Conservation (phyloP, 2,888 invertebrate genomes). For the Eristalinus aeneus region DNA sequence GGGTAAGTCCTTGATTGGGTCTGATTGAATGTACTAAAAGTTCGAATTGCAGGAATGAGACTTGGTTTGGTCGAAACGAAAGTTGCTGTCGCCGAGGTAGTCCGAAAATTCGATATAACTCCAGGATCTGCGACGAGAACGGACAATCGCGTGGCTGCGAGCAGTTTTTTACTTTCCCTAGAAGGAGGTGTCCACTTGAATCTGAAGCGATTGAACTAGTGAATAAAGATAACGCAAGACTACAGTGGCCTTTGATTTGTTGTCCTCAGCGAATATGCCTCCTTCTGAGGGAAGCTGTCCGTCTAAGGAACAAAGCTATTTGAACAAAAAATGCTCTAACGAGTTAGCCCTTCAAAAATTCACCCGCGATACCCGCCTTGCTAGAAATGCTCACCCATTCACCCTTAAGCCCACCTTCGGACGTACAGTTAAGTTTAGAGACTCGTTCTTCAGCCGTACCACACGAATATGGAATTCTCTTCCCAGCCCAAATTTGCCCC, state of each 20-base stretch:
- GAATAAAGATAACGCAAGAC: neutral
- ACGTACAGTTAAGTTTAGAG: too few species aligned
- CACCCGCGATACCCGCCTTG: too few species aligned
- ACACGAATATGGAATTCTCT: too few species aligned
- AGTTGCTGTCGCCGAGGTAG: slow-evolving; percentile 74
- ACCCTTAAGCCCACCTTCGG: too few species aligned
- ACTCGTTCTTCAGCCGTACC: too few species aligned
- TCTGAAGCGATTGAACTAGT: slow-evolving; percentile 42
- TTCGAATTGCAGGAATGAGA: slow-evolving; percentile 74
- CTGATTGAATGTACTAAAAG: neutral
- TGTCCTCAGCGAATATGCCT: too few species aligned
- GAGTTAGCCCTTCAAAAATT: too few species aligned
- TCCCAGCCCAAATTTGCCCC: too few species aligned
- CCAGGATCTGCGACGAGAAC: slow-evolving; percentile 72
- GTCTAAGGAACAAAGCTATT: neutral
- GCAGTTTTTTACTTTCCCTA: slow-evolving; percentile 73
- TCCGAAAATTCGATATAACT: slow-evolving; percentile 74
- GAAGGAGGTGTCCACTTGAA: slow-evolving; percentile 72
- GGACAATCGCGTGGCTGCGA: slow-evolving; percentile 74
- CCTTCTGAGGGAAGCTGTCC: neutral
- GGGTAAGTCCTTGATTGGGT: slow-evolving; percentile 61
- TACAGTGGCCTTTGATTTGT: neutral
- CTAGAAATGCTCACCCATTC: too few species aligned
- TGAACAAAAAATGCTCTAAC: too few species aligned
- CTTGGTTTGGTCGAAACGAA: slow-evolving; percentile 76